phyloP scores from a whole-genome alignment of 2,888 invertebrate genomes.

The Drosophila demipolita region DNA sequence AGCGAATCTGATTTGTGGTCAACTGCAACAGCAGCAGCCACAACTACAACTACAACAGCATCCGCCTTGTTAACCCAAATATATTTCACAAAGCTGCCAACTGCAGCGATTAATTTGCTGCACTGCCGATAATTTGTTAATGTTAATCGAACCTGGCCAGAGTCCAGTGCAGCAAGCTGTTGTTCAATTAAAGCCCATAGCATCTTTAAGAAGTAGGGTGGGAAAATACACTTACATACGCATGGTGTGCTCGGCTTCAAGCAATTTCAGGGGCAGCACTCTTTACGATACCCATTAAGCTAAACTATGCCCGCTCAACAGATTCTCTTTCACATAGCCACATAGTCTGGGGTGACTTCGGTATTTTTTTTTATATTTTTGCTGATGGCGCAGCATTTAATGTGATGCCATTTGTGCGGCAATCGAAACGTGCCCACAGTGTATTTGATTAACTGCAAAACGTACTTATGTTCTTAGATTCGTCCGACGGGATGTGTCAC shows the following conservation, averaged over 20 bases:
- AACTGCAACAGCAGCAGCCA: slow-evolving; percentile 32
- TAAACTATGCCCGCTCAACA: slow-evolving; percentile 67
- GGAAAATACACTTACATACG: slow-evolving; percentile 30
- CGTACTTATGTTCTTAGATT: slow-evolving; percentile 3
- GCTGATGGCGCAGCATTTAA: slow-evolving; percentile 71
- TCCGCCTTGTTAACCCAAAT: slow-evolving; percentile 71
- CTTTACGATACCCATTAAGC: slow-evolving; percentile 77
- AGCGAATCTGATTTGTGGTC: slow-evolving; percentile 79
- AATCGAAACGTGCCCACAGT: slow-evolving; percentile 45
- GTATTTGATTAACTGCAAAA: slow-evolving; percentile 54
- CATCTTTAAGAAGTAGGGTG: slow-evolving; percentile 68
- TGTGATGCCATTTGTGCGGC: slow-evolving; percentile 56
- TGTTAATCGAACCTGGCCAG: slow-evolving; percentile 58
- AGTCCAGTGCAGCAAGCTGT: slow-evolving; percentile 38
- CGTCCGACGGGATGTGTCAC: slow-evolving; percentile 41
- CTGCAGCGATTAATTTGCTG: slow-evolving; percentile 72
- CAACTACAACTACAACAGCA: slow-evolving; percentile 14
- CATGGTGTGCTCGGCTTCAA: slow-evolving; percentile 3
- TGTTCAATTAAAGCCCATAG: slow-evolving; percentile 53
- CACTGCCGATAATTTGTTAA: slow-evolving; percentile 74
- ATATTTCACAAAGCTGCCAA: slow-evolving; percentile 40
- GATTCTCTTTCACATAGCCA: slow-evolving; percentile 3
- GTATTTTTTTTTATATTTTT: not conserved
- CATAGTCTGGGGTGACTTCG: slow-evolving; percentile 15
- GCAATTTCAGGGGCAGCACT: slow-evolving; percentile 47